phyloP scores from a whole-genome alignment of 2,888 invertebrate genomes.

The Platycnemis pennipes region DNA sequence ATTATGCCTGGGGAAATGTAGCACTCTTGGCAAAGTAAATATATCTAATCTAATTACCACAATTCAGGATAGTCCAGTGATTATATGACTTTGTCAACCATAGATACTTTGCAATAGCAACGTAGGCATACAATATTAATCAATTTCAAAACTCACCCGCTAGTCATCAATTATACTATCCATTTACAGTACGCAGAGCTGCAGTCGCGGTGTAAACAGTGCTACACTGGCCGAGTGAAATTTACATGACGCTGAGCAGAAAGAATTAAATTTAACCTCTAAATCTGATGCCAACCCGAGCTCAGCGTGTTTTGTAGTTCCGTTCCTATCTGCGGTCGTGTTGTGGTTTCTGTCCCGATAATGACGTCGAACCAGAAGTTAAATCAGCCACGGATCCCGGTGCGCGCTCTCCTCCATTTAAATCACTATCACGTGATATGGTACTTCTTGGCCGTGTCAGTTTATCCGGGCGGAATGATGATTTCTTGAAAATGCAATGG shows the following conservation, averaged over 20 bases:
- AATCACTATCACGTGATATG: background rate
- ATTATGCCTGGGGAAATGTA: no score
- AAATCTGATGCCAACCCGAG: background rate
- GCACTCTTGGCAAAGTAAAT: no score
- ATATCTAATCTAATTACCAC: no score
- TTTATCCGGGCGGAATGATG: background rate
- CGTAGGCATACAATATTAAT: no score
- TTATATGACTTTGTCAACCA: background rate
- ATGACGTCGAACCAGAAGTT: background rate
- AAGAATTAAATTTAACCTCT: background rate
- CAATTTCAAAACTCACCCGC: background rate
- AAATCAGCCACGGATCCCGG: background rate
- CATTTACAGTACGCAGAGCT: background rate
- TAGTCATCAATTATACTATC: background rate
- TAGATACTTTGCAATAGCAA: background rate
- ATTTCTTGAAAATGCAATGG: background rate
- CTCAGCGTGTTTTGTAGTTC: background rate
- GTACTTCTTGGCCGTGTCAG: background rate
- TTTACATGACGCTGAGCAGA: background rate
- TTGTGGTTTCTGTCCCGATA: background rate
- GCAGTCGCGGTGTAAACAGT: background rate
- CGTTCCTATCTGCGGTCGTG: background rate
- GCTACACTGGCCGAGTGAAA: background rate
- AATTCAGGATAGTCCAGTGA: no score
- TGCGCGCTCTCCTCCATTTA: background rate